Evolutionary conservation across 2,113 vertebrate genomes (phyloP).

Genomic region (Sceloporus tristichus): DNA sequence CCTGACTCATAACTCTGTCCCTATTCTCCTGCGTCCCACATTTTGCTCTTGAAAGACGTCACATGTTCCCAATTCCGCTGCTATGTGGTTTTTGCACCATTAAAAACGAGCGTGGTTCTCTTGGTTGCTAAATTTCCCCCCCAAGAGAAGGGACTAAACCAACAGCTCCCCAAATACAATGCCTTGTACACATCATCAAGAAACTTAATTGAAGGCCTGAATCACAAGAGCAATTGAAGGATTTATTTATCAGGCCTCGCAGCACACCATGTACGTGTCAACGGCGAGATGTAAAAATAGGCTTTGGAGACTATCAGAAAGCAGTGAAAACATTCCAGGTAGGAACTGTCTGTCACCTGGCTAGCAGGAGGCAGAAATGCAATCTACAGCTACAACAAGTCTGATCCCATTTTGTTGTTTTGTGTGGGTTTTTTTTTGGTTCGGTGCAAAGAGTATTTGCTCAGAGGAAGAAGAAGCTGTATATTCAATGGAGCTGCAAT

Average conservation of each 20-base stretch:
- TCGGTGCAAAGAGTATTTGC: constrained; percentile 38
- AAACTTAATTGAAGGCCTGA: constrained; percentile 58
- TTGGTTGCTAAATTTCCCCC: constrained; percentile 25
- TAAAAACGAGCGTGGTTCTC: too few relatives aligned
- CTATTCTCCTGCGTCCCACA: too few relatives aligned
- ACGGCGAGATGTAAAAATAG: constrained; percentile 69
- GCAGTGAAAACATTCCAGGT: constrained; percentile 67
- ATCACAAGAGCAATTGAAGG: constrained; percentile 56
- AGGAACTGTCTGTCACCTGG: constrained; percentile 73
- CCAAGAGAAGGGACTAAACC: background rate
- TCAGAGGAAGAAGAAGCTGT: background rate
- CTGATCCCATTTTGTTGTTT: constrained; percentile 58
- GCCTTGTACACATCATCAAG: constrained; percentile 56
- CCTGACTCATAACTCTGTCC: too few relatives aligned
- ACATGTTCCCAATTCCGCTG: too few relatives aligned
- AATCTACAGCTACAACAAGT: constrained; percentile 61
- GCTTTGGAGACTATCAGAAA: constrained; percentile 61
- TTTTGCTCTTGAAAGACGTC: too few relatives aligned
- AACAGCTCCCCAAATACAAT: constrained; percentile 2
- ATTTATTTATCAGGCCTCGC: constrained; percentile 72
- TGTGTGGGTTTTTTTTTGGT: background rate
- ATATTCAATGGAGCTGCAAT: too few relatives aligned
- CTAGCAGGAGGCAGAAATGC: constrained; percentile 67
- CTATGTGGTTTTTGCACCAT: too few relatives aligned
- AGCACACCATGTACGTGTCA: constrained; percentile 64